Percentiles rank a stretch among this genome's conserved stretches.
phyloP scores from a whole-genome alignment of 64 coral and sea anemone genomes.

The Anthopleura sola region DNA sequence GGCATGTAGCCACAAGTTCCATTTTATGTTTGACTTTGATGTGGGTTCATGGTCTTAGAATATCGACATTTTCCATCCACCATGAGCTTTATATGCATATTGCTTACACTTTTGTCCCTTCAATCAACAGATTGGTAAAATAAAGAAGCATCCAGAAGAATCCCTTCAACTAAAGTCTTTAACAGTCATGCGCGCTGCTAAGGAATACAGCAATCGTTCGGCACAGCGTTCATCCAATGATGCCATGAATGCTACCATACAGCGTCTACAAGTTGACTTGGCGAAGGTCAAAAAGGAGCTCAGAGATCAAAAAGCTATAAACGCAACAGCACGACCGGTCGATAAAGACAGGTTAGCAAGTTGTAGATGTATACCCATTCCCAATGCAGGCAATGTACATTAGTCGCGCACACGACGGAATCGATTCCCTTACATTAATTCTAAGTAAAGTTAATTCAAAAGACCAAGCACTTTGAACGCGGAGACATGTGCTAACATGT shows the following conservation, averaged over 20 bases:
- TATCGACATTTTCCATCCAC: neutral
- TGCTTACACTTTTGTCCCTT: neutral
- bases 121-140: constrained; percentile 37
- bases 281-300: constrained; percentile 53
- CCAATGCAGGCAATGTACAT: no score
- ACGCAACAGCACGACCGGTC: neutral
- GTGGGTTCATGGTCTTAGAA: no score
- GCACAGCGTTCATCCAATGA: neutral
- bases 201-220: neutral
- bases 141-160: constrained; percentile 30
- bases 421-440: no score
- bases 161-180: constrained; percentile 19
- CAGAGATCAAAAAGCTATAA: constrained; percentile 26
- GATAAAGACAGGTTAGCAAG: neutral
- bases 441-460: no score
- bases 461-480: no score
- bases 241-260: neutral
- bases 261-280: constrained; percentile 56
- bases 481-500: no score
- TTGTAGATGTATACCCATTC: neutral
- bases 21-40: neutral
- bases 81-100: neutral
- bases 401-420: no score
- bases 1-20: no score
- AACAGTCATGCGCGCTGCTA: neutral